Percentiles rank a stretch among this genome's conserved stretches.
Evolutionary conservation across 2,797 vertebrate species (phyloP).

Genomic region (Sebastes hubbsi): DNA sequence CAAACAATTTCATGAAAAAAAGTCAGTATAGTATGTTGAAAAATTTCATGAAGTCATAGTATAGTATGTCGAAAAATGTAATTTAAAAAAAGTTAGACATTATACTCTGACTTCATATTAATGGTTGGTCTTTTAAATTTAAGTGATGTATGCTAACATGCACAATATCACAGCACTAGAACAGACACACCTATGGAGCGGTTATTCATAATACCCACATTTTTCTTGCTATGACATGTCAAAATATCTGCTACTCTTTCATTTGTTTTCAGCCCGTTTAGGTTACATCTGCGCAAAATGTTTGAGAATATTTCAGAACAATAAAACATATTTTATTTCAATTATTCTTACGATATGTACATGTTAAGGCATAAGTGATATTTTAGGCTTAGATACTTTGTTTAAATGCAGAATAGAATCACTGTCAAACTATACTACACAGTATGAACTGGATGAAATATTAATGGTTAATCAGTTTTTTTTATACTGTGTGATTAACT

Average conservation of each 20-base stretch:
- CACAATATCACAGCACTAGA: too few species aligned
- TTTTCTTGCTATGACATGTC: neutral
- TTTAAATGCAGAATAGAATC: neutral
- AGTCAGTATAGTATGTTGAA: too few species aligned
- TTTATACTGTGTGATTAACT: neutral
- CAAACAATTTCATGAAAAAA: too few species aligned
- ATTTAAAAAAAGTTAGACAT: too few species aligned
- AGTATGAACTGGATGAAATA: neutral
- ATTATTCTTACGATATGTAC: neutral
- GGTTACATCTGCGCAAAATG: neutral
- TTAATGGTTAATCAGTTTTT: neutral
- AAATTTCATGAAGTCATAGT: too few species aligned
- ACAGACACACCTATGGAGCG: neutral
- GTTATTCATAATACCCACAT: neutral
- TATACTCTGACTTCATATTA: too few species aligned
- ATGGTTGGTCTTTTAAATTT: too few species aligned
- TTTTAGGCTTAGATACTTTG: neutral
- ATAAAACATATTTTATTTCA: conserved; percentile 1
- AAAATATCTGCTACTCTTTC: neutral
- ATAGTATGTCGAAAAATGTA: too few species aligned
- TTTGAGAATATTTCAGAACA: neutral
- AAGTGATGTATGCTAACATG: too few species aligned
- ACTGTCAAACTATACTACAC: neutral
- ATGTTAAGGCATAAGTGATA: neutral
- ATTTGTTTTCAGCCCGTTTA: neutral